Base-by-base conservation (phyloP, 2,113 vertebrate genomes). In the Coturnix japonica region DNA sequence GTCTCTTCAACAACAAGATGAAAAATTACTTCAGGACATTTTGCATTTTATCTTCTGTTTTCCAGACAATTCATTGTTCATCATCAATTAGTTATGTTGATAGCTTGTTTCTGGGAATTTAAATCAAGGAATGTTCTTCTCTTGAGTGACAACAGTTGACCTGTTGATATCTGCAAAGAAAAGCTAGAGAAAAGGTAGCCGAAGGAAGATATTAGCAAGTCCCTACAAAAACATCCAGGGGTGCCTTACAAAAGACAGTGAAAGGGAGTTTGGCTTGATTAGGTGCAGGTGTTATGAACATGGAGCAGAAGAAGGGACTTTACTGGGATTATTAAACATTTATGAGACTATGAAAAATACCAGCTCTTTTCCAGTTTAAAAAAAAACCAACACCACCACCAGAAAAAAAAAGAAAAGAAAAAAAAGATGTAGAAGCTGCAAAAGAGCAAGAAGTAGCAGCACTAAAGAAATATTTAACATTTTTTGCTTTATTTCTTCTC, bases 341-440 rank as follows among this genome's bases (percentile, higher is more conserved):
- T 95, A 93, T 73, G 72, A 82, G 74, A 69, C 89, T 80, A 47
- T 87, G 89, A 96, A 96, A 95, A 94, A 92, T 92, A 46, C 54
- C 81, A 70, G 23, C 10, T 74, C 51, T 60, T 93, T 94, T 74
- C 60, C 75, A 89, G 87, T 91, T 94, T 87, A 92, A 93, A 90
- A 46, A 69, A 89, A 89, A 89, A 80, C 44, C n/a, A n/a, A n/a
- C 41, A 87, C 1, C 70, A 91, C 0, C 51, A 51, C 49, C 25
- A 26, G 25, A 15, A 44, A 44, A 44, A 44, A 44, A 44, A 44
- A 43, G 13, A 43, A 43, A 43, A 15, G 16, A 43, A 43, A 43
- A 43, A 43, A 43, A 43, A 43, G 41, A 43, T 87, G 23, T 47
- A 74, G 12, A 37, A 71, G 37, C 43, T 53, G 51, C 64, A 75